Base-by-base conservation (phyloP, 2,888 invertebrate genomes). In the Torymus tubicola region DNA sequence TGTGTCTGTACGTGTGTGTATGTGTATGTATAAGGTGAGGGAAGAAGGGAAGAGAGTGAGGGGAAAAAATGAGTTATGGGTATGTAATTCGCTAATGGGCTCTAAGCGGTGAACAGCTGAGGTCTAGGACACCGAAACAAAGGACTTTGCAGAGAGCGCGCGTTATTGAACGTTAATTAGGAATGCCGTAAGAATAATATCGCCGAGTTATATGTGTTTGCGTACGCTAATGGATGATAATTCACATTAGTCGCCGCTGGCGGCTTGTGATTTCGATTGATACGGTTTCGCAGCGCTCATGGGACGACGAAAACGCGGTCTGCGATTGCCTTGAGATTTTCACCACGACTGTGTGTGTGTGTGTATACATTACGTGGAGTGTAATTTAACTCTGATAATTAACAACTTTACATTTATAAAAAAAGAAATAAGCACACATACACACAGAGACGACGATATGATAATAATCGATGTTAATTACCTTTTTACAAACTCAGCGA, bases 31-130 rank as follows among this genome's bases (percentile, higher is more conserved):
- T 52, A n/a, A 68, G 11, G 18, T n/a, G 57, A 52, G 12, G n/a
- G 57, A 24, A 24, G 10, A 50, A 12, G n/a, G 12, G 31, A 69
- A 16, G 2, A 31, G 70, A 2, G 16, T 1, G 16, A 13, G 14
- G 42, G 16, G 60, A 70, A 78, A 76, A 76, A 70, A 74, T 82
- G 82, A 80, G 76, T 81, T 81, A 78, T 63, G 73, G 31, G 60
- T 57, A 70, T n/a, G n/a, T 82, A 77, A 82, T 82, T 79, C 68
- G 82, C 77, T 80, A 73, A 82, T 69, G 76, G 79, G 64, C 78
- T 72, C 64, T 76, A 71, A 76, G 71, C 68, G 21, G 63, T 21
- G 67, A 21, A 21, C 70, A 77, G 73, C 77, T 55, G 55, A 72
- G 76, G 57, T 69, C 16, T 69, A 60, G 58, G n/a, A 42, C 16